Conservation (phyloP, 2,113 vertebrate genomes). For the Anthoscopus minutus region DNA sequence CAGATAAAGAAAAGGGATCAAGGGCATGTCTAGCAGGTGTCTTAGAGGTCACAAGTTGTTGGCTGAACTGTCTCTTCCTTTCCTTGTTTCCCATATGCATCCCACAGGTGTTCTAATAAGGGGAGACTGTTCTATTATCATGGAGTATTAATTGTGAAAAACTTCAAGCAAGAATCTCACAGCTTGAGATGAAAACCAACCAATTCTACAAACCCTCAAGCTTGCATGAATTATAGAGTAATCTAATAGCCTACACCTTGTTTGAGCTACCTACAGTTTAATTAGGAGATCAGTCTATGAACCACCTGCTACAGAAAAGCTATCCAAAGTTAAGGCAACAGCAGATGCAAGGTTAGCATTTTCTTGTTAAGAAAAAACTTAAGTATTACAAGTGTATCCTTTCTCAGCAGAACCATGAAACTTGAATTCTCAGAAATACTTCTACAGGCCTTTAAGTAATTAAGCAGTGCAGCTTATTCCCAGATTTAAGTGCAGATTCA, state of each 20-base stretch:
- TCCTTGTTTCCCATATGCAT: background rate
- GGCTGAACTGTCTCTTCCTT: background rate
- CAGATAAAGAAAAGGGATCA: background rate
- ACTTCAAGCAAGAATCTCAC: background rate
- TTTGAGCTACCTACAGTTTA: background rate
- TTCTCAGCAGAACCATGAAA: background rate
- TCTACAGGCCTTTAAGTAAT: background rate
- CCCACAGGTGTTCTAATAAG: background rate
- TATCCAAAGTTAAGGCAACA: background rate
- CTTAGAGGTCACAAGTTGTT: background rate
- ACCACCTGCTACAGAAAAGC: background rate
- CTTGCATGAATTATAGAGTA: background rate
- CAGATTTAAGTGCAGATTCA: background rate
- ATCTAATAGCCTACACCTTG: background rate
- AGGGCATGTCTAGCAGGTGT: background rate
- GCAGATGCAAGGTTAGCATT: background rate
- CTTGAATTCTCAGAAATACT: background rate
- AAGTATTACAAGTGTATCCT: background rate
- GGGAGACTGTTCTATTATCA: background rate
- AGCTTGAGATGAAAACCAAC: background rate
- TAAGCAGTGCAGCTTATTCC: background rate
- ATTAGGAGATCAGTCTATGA: background rate
- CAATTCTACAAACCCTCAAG: background rate
- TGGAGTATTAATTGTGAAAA: background rate
- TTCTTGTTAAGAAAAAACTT: background rate